A percentile compares a stretch with the other conserved stretches of the same genome.
These are phyloP conservation scores for Holothuria glaberrima DNA, from an alignment of 35 echinoderm and acorn worm species.

Conservation along the genomic window DNA sequence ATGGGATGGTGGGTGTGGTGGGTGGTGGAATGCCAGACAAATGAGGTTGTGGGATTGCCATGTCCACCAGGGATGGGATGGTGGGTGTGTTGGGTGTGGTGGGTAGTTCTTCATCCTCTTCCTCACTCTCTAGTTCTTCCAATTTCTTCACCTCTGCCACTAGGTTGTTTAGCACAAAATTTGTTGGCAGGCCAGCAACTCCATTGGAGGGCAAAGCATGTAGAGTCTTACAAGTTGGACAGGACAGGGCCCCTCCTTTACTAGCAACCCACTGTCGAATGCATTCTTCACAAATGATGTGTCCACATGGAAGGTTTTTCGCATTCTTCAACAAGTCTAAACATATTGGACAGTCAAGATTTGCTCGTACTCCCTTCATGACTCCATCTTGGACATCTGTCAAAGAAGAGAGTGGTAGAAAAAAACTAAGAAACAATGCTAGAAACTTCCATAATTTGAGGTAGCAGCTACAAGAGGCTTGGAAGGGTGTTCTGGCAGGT, in stretches of 20 bases:
- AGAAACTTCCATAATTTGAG: no score
- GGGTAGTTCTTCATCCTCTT: neutral
- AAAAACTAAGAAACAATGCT: no score
- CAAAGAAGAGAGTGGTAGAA: neutral
- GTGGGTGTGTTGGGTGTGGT: no score
- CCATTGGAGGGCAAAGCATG: neutral
- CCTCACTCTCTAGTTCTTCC: neutral
- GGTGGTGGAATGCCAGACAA: neutral
- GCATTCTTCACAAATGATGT: slow-evolving; percentile 20
- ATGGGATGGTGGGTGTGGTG: neutral
- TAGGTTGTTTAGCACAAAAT: slow-evolving; percentile 31
- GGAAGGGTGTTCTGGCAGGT: no score
- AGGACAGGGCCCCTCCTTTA: slow-evolving; percentile 9
- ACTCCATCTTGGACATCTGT: neutral
- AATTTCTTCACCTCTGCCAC: slow-evolving; percentile 22
- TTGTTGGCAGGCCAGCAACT: neutral
- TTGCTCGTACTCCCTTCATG: neutral
- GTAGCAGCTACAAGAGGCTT: no score
- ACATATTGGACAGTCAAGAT: slow-evolving; percentile 13
- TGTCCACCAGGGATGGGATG: neutral
- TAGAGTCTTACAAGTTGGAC: slow-evolving; percentile 36
- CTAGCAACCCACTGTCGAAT: slow-evolving; percentile 8
- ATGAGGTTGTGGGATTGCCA: no score
- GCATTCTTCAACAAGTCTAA: slow-evolving; percentile 13
- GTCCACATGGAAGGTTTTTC: slow-evolving; percentile 42